Evolutionary conservation across 2,888 invertebrate genomes (phyloP), one percentile per base, ranked within the genome.

Genomic region (Metellina segmentata): DNA sequence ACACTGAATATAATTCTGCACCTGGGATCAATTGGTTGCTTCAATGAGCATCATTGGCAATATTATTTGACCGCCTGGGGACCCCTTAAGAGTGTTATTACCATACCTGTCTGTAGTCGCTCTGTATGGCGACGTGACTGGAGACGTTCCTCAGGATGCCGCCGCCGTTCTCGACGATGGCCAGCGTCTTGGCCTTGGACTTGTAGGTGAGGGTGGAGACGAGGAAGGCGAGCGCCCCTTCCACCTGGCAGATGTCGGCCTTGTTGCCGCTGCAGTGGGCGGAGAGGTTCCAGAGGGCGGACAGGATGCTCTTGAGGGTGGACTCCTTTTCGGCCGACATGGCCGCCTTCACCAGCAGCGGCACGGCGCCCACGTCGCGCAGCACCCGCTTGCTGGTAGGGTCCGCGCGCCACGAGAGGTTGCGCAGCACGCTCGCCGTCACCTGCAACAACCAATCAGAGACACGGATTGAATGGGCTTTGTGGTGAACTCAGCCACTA

Each of bases 371-470:
- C 1, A 98, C 98, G 95, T 99, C 98, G 92, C 98, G 96, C 83
- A 99, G 95, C 6, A 97, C 97, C 94, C 97, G 97, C 95, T 98
- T 98, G 95, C 98, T 98, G 93, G 97, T 97, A 51, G 97, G 96
- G 94, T 99, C 99, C 0, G 99, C 99, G 94, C 98, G 96, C 99
- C 99, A 99, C 0, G 99, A 99, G 5, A 99, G 96, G 95, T 99
- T 99, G 90, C 99, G 96, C 71, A 99, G 95, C 7, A 99, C 98
- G 94, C 98, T 98, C 9, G 99, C 99, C 9, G 99, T 99, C 6
- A 99, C 99, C 97, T 97, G 94, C 85, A 93, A 61, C 7, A 61
- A 61, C 7, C 34, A 4, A 34, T 34, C 34, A 34, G 34, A 34
- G 34, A 34, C 34, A 61, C 61, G 13, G 4, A 61, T 61, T 61